A percentile compares a stretch with the other conserved stretches of the same genome.
phyloP scores from a whole-genome alignment of 2,797 vertebrate species.

The Mormyrus hasselquistii region DNA sequence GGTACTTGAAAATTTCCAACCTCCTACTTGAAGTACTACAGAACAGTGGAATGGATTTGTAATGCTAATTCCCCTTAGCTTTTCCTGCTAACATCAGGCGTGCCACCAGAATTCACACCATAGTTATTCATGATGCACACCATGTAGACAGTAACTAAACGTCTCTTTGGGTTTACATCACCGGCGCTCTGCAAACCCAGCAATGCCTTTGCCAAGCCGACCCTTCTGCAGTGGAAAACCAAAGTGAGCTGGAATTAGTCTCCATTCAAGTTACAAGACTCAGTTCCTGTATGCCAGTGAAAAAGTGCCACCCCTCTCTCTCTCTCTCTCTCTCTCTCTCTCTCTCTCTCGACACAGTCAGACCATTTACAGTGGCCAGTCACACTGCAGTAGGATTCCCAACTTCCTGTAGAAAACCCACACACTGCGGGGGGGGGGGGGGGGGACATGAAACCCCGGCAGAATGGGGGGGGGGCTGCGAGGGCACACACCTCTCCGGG shows the following conservation, averaged over 20 bases:
- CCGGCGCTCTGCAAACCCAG: neutral
- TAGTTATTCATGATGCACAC: neutral
- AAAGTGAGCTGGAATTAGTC: neutral
- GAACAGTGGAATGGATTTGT: neutral
- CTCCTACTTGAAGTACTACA: neutral
- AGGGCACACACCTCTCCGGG: too few relatives aligned
- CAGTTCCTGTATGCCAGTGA: neutral
- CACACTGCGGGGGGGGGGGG: neutral
- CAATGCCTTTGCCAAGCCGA: neutral
- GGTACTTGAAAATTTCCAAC: neutral
- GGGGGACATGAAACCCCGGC: too few relatives aligned
- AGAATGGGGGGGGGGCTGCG: too few relatives aligned
- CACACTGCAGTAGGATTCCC: neutral
- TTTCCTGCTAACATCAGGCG: neutral
- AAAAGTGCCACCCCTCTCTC: neutral
- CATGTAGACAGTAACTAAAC: neutral
- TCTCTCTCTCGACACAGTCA: neutral
- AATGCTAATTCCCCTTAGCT: neutral
- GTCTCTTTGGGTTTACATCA: neutral
- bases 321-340: neutral
- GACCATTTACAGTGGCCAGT: neutral
- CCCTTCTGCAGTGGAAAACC: neutral
- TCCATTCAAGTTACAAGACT: neutral
- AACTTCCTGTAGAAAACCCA: neutral
- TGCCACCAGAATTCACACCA: neutral